Base-by-base conservation (phyloP, 2,797 vertebrate species). In the Pangasius krempfi region DNA sequence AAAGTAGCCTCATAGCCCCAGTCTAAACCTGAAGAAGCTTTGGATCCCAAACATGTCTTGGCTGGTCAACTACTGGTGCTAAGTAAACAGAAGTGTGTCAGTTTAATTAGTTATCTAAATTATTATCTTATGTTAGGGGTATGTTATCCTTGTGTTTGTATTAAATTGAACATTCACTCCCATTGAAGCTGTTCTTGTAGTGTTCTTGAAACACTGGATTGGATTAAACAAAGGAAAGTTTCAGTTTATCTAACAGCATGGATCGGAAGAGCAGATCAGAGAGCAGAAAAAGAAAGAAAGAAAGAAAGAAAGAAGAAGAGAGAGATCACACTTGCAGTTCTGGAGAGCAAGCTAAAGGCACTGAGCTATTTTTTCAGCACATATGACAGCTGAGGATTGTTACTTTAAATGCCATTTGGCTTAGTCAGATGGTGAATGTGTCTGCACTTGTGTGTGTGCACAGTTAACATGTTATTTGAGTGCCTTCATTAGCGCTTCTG, bases 401-500 rank as follows among this genome's bases (percentile, higher is more conserved):
- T 87, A 56, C 79, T 87, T 84, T 83, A 89, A 89, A 89, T 89
- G 86, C 54, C 86, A 87, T 87, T 87, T 87, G 85, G 85, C 80
- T 84, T 44, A 76, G 88, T 89, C 85, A 87, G 88, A 84, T 84
- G 87, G 87, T 87, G 78, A 80, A 68, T 84, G 86, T 84, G 85
- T 86, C 78, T 89, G 82, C 73, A 75, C 47, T 88, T 87, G 75
- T 89, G 86, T 90, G 89, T 90, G 82, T 68, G 37, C 64, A 66
- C 88, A 88, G 70, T 89, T 91, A 91, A 92, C 88, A 80, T 90
- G 87, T 86, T 88, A 90, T 92, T 88, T 86, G 87, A 90, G 87
- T 89, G 89, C 90, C 90, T 90, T 91, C 88, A 91, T 92, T 91
- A 91, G 89, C 89, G 75, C 90, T 89, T 90, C 85, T 90, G 87